These are phyloP conservation scores for Ciconia maguari DNA, from an alignment of 2,113 vertebrate species.

Conservation along the genomic window DNA sequence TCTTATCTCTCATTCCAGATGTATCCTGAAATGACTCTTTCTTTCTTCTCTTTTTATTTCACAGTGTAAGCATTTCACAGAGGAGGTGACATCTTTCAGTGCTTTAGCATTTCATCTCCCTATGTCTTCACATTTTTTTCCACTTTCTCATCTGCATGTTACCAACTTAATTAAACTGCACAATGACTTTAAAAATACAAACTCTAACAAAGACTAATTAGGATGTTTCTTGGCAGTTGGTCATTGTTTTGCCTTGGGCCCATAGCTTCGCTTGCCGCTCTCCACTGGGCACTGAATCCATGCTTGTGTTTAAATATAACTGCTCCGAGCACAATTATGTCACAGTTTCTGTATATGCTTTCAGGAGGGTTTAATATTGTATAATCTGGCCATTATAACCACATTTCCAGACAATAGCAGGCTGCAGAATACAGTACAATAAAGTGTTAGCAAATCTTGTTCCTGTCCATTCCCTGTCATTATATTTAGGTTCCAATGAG, in stretches of 20 bases:
- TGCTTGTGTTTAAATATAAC: slow-evolving; percentile 44
- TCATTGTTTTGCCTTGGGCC: slow-evolving; percentile 26
- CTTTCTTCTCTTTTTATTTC: slow-evolving; percentile 35
- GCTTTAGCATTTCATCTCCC: slow-evolving; percentile 35
- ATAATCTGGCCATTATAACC: not conserved
- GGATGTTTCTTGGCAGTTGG: slow-evolving; percentile 40
- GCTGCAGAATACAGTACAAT: not conserved
- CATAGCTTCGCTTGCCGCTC: not conserved
- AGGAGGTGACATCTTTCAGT: slow-evolving; percentile 55
- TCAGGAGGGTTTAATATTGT: slow-evolving; percentile 8
- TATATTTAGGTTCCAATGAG: not conserved
- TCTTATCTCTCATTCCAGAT: slow-evolving; percentile 52
- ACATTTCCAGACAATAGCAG: slow-evolving; percentile 29
- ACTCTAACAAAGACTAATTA: not conserved
- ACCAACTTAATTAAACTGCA: slow-evolving; percentile 44
- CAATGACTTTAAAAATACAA: slow-evolving; percentile 45
- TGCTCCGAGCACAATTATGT: not conserved
- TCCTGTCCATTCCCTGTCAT: not conserved
- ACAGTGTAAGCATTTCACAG: slow-evolving; percentile 32
- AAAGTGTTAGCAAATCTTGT: not conserved
- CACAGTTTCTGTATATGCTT: not conserved
- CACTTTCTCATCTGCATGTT: slow-evolving; percentile 56
- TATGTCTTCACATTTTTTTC: slow-evolving; percentile 54
- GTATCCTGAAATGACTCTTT: slow-evolving; percentile 55
- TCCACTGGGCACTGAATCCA: not conserved